Evolutionary conservation across 2,797 vertebrate species (phyloP).

Genomic region (Lagorchestes hirsutus): DNA sequence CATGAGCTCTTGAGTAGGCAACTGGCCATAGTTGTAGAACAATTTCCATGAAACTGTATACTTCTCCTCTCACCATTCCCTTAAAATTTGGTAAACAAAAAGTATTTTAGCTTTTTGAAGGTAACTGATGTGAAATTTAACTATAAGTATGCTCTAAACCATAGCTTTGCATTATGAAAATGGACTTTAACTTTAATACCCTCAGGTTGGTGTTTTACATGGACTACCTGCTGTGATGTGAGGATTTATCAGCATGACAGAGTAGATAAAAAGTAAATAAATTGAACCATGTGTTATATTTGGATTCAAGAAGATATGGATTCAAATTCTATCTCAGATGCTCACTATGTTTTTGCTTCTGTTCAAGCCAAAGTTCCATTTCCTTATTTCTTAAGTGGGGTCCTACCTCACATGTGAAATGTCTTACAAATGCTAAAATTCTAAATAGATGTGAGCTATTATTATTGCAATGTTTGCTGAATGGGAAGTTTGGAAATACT

Average conservation of each 20-base stretch:
- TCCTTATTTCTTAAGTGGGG: background rate
- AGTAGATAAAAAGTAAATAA: background rate
- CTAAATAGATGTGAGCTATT: background rate
- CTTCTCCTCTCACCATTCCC: no score
- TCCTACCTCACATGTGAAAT: background rate
- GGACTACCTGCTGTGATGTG: background rate
- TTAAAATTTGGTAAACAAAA: no score
- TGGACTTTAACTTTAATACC: background rate
- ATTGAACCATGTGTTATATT: background rate
- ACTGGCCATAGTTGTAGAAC: no score
- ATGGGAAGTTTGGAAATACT: slow-evolving; percentile 29
- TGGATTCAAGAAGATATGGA: background rate
- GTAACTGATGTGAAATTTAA: background rate
- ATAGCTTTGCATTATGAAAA: background rate
- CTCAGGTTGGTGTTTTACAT: background rate
- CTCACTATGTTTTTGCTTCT: background rate
- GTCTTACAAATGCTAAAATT: background rate
- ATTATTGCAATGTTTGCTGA: background rate
- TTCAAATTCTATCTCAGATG: background rate
- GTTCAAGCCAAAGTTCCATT: background rate
- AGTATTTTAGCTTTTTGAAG: no score
- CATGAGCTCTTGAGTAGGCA: no score
- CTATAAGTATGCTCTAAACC: background rate
- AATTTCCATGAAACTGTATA: no score
- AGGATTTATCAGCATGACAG: background rate